A percentile compares a stretch with the other conserved stretches of the same genome.
phyloP scores from a whole-genome alignment of 35 echinoderm and acorn worm species.

The Diadema setosum region DNA sequence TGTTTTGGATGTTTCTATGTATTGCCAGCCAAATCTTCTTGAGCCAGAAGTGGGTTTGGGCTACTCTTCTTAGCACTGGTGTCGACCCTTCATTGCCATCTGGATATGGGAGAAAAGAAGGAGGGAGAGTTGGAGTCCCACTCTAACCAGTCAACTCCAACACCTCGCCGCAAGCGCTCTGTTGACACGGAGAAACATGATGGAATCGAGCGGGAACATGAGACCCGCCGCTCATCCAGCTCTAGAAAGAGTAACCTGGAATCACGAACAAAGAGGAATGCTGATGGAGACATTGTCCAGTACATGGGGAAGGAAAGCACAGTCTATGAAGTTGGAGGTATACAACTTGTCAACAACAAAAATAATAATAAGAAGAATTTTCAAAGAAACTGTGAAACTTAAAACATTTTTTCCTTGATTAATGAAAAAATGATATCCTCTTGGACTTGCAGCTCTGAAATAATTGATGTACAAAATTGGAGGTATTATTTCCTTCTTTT shows the following conservation, averaged over 20 bases:
- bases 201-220: background rate
- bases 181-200: conserved; percentile 22
- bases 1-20: no score
- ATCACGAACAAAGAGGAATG: conserved; percentile 4
- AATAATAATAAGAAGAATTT: background rate
- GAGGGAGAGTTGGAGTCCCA: conserved; percentile 26
- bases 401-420: background rate
- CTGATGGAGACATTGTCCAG: conserved; percentile 62
- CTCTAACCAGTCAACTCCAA: background rate
- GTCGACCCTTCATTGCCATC: background rate
- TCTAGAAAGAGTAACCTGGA: conserved; percentile 12
- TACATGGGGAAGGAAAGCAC: conserved; percentile 42
- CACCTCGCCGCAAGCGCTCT: conserved; percentile 50
- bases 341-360: background rate
- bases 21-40: no score
- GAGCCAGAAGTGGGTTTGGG: background rate
- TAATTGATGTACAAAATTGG: background rate
- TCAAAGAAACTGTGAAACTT: background rate
- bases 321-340: conserved; percentile 76
- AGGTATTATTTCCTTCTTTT: background rate
- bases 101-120: conserved; percentile 84
- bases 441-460: background rate
- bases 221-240: background rate
- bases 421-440: background rate
- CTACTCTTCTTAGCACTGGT: background rate